Conservation (phyloP, 2,113 vertebrate genomes). For the Megaceryle maxima region DNA sequence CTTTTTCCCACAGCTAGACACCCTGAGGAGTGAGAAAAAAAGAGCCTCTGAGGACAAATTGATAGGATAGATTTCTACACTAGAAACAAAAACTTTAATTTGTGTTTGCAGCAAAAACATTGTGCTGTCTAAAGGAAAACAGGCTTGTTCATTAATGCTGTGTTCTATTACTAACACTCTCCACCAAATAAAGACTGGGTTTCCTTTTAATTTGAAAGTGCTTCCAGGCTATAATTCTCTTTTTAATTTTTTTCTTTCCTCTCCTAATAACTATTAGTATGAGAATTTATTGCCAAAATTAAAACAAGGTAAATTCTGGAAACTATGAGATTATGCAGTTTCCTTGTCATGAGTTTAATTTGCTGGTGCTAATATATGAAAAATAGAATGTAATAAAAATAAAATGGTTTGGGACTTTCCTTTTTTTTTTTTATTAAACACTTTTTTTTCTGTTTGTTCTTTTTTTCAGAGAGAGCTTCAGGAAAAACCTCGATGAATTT, state of each 20-base stretch:
- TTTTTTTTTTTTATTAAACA: neutral
- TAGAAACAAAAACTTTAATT: conserved; percentile 31
- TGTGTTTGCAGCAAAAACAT: neutral
- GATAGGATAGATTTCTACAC: neutral
- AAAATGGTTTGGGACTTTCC: neutral
- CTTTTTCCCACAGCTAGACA: neutral
- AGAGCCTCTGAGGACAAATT: conserved; percentile 5
- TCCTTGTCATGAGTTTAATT: neutral
- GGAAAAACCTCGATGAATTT: neutral
- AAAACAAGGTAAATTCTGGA: neutral
- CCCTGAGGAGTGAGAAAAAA: conserved; percentile 21
- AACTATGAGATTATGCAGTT: neutral
- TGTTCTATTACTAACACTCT: neutral
- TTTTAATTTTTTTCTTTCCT: neutral
- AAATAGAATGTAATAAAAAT: neutral
- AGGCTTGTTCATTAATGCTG: neutral
- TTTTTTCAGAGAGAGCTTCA: neutral
- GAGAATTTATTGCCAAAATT: neutral
- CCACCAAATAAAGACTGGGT: neutral
- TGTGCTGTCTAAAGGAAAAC: neutral
- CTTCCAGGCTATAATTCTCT: neutral
- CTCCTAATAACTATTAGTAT: neutral
- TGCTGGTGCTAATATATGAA: neutral
- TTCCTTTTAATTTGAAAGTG: neutral
- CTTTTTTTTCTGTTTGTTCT: neutral